A percentile compares a stretch with the other conserved stretches of the same genome.
phyloP scores from a whole-genome alignment of 2,113 vertebrate genomes.

The Charadrius vociferus region DNA sequence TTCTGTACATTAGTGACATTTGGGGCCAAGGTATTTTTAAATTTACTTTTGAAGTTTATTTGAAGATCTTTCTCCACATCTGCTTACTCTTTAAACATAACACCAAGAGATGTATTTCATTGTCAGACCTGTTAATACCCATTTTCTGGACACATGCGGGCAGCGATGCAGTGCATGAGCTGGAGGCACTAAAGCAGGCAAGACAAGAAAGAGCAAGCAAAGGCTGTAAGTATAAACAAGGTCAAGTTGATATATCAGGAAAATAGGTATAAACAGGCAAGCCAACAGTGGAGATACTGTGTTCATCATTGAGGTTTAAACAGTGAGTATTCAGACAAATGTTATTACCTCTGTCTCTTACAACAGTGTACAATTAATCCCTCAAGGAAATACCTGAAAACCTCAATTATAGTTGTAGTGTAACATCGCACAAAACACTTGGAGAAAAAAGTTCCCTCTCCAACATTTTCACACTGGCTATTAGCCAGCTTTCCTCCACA shows the following conservation, averaged over 20 bases:
- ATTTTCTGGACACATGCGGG: background rate
- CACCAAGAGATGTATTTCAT: background rate
- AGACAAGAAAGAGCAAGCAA: background rate
- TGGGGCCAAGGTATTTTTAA: background rate
- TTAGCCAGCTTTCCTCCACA: background rate
- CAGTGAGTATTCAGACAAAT: background rate
- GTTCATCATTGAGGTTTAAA: background rate
- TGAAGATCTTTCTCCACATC: background rate
- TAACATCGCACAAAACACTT: background rate
- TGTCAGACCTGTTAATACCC: background rate
- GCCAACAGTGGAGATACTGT: fast-evolving
- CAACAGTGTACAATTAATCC: background rate
- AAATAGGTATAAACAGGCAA: background rate
- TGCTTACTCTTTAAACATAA: background rate
- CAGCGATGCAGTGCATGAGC: background rate
- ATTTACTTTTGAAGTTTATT: background rate
- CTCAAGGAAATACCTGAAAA: background rate
- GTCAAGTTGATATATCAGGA: background rate
- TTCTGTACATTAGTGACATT: background rate
- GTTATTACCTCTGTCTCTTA: background rate
- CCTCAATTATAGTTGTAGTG: background rate
- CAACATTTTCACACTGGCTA: background rate
- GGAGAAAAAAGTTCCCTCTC: background rate
- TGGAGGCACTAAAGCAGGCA: background rate
- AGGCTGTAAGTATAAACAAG: background rate